Evolutionary conservation across 2,113 vertebrate species (phyloP), one percentile per base, ranked within the genome.

Genomic region (Mus pahari): DNA sequence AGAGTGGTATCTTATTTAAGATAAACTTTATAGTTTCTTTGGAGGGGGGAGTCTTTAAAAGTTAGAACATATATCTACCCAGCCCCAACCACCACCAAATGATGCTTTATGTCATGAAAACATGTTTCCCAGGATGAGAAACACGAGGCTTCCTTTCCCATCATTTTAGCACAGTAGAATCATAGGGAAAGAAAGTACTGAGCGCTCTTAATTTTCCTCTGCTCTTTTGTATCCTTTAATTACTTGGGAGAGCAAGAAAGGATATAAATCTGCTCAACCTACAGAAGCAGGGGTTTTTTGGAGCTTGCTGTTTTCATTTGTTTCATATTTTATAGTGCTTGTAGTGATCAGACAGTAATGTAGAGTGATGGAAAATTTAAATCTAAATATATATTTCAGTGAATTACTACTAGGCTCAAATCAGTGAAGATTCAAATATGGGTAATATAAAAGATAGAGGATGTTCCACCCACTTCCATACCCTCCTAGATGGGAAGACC

Each of bases 1-100:
- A 97, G 88, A 95, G 45, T 42, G 66, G 42, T 66, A 39, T 58
- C 77, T 81, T 94, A 96, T 92, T 95, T 95, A 97, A 96, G 45
- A 42, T 20, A 94, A 45, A 13, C 55, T 94, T 93, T 92, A 79
- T 42, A 81, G 70, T 95, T 94, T 94, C 28, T 42, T 5, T 20
- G 78, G 83, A 64, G 58, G 86, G 66, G 70, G 95, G 92, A 33
- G 3, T 64, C 86, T 81, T 75, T 96, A 86, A 94, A 36, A n/a
- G 64, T 95, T 91, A 95, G 79, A 81, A 8, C 24, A 75, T 89
- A 31, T 71, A 70, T 77, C 73, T 94, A 11, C n/a, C 83, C 55
- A 88, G 86, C 87, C 17, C 1, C 6, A 79, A 13, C 1, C 6
- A 8, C 1, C 2, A 5, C 6, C 17, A 6, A 53, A 73, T 95